A percentile compares a stretch with the other conserved stretches of the same genome.
These are phyloP conservation scores for Ylistrum balloti DNA, from an alignment of 1,140 invertebrate genomes.

Conservation along the genomic window DNA sequence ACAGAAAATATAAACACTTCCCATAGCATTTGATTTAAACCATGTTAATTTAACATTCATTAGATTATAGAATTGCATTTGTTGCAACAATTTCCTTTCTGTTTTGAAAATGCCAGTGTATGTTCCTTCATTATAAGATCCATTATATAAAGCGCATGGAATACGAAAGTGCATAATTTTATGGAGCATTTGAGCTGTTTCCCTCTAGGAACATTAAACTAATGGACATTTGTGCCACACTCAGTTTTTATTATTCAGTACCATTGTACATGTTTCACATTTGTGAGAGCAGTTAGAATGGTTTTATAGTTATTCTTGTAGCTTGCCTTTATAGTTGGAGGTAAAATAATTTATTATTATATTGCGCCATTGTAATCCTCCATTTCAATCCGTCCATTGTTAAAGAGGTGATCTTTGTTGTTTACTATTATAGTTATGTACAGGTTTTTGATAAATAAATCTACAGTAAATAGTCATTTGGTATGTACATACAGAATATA, in stretches of 20 bases:
- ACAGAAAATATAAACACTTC: background rate
- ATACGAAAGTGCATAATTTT: background rate
- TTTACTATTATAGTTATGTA: background rate
- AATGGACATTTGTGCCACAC: background rate
- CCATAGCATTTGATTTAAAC: background rate
- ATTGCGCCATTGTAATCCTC: background rate
- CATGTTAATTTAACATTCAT: background rate
- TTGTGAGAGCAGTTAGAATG: background rate
- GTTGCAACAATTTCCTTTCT: background rate
- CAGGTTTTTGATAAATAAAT: background rate
- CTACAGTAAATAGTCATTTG: background rate
- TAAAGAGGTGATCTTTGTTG: background rate
- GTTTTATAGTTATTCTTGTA: background rate
- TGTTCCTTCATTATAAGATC: background rate
- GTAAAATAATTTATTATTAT: background rate
- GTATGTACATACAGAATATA: background rate
- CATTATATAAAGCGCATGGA: background rate
- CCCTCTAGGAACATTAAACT: background rate
- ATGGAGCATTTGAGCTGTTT: background rate
- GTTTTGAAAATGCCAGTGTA: conserved; percentile 16
- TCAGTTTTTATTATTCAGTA: background rate
- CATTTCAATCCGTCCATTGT: conserved; percentile 30
- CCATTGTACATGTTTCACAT: background rate
- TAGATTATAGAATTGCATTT: background rate
- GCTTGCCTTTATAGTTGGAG: conserved; percentile 1